Percentiles rank a stretch among this genome's conserved stretches.
phyloP scores from a whole-genome alignment of 1,140 invertebrate species.

The Zeugodacus cucurbitae region DNA sequence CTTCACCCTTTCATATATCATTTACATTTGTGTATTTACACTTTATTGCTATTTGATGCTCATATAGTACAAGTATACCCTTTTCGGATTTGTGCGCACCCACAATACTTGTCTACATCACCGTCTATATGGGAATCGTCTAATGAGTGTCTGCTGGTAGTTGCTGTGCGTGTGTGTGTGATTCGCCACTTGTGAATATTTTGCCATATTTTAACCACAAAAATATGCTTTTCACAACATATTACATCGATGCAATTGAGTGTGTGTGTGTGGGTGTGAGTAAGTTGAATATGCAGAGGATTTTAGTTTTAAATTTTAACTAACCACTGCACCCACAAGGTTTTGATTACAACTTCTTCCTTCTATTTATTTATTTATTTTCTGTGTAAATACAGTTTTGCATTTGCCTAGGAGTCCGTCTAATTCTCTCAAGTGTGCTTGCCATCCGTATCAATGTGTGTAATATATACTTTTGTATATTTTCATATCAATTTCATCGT shows the following conservation, averaged over 20 bases:
- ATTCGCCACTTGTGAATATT: not conserved
- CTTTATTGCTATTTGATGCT: slow-evolving; percentile 9
- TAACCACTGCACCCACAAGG: not conserved
- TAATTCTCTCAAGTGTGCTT: not conserved
- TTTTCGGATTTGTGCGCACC: not conserved
- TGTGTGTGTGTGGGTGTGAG: not conserved
- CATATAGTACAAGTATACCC: not conserved
- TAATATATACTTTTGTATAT: not conserved
- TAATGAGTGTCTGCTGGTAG: slow-evolving; percentile 1
- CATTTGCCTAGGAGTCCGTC: not conserved
- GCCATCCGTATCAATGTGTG: not conserved
- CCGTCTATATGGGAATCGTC: slow-evolving; percentile 13
- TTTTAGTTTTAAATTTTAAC: slow-evolving; percentile 30
- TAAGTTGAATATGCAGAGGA: not conserved
- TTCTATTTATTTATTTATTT: not conserved
- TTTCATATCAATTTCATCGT: slow-evolving; percentile 16
- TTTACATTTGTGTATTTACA: not conserved
- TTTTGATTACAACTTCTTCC: not conserved
- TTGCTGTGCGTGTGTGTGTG: not conserved
- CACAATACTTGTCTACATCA: not conserved
- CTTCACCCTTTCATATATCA: not conserved
- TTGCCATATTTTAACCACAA: slow-evolving; percentile 25
- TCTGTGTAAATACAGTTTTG: not conserved
- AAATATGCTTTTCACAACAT: not conserved
- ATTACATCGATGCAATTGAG: not conserved